Evolutionary conservation across 2,888 invertebrate species (phyloP).

Genomic region (Clitarchus hookeri): DNA sequence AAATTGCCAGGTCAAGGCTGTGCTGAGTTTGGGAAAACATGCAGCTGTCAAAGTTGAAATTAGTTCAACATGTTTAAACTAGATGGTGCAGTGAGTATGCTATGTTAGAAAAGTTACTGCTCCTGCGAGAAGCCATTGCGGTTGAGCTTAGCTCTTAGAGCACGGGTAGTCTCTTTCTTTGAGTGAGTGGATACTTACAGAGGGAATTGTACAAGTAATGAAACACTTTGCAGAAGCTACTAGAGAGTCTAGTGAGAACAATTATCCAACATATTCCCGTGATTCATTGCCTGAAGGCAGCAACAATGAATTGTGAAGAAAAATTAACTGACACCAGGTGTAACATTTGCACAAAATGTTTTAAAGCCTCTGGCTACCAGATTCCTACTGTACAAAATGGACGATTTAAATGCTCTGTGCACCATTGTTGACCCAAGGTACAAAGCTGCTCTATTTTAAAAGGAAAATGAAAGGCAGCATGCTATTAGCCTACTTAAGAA

Average conservation of each 20-base stretch:
- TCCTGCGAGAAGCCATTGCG: background rate
- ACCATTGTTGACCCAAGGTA: background rate
- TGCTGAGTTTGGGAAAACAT: background rate
- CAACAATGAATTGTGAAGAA: background rate
- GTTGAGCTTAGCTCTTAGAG: background rate
- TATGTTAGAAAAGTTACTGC: background rate
- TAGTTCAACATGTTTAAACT: background rate
- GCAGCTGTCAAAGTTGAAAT: background rate
- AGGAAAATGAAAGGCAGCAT: background rate
- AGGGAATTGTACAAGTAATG: background rate
- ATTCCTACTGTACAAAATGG: background rate
- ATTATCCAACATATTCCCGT: background rate
- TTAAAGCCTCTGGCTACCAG: background rate
- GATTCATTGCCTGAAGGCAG: slow-evolving; percentile 1
- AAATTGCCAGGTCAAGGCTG: background rate
- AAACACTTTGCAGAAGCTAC: background rate
- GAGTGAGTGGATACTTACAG: background rate
- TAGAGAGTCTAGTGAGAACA: background rate
- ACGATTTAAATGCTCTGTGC: background rate
- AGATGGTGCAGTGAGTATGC: background rate
- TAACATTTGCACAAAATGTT: background rate
- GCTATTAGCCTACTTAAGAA: background rate
- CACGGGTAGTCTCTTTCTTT: background rate
- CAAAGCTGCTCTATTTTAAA: background rate
- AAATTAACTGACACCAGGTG: background rate